Evolutionary conservation across 2,888 invertebrate genomes (phyloP).

Genomic region (Hypomecis atomaria): DNA sequence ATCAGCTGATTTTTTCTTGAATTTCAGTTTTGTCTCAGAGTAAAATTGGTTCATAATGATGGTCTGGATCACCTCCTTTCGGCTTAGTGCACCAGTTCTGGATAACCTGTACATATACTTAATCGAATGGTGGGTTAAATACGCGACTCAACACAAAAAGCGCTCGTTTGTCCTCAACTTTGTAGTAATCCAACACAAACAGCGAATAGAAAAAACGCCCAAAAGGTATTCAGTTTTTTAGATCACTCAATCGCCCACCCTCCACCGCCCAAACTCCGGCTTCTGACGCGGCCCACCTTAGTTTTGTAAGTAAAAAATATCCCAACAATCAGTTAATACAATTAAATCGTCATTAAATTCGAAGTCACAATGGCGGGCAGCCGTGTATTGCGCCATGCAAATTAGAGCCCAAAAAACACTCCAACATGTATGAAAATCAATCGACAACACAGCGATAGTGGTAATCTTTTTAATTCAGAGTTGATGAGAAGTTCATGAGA

Average conservation of each 20-base stretch:
- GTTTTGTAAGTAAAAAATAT: conserved; percentile 7
- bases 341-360: conserved; percentile 1
- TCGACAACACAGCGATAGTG: conserved; percentile 31
- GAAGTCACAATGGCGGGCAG: not conserved
- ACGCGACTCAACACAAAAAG: no score
- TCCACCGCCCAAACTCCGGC: conserved; percentile 1
- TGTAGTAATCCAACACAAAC: no score
- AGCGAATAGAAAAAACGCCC: no score
- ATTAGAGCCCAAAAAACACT: conserved; percentile 19
- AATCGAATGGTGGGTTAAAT: no score
- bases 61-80: no score
- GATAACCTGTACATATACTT: no score
- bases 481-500: conserved; percentile 16
- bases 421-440: conserved; percentile 28
- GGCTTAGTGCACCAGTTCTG: no score
- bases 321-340: conserved; percentile 10
- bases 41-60: no score
- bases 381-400: conserved; percentile 17
- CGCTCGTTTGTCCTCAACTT: no score
- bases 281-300: not conserved
- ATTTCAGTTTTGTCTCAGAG: no score
- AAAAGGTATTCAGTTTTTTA: not conserved
- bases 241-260: conserved; percentile 1
- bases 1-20: no score
- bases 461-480: conserved; percentile 5